phyloP scores from a whole-genome alignment of 2,797 vertebrate species.

The Cynopterus sphinx region DNA sequence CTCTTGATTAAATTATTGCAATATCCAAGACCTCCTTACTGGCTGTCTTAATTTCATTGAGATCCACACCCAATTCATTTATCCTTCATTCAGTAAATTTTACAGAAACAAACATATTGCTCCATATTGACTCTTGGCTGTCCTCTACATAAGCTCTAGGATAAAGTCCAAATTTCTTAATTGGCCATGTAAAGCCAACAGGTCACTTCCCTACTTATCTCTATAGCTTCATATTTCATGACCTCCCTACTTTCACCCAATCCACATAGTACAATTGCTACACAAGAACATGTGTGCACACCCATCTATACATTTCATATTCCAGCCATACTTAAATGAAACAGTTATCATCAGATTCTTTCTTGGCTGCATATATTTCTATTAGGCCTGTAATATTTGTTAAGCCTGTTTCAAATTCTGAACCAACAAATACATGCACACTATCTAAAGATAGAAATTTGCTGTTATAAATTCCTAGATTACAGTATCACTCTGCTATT shows the following conservation, averaged over 20 bases:
- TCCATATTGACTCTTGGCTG: not conserved
- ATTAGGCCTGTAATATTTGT: not conserved
- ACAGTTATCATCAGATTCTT: not conserved
- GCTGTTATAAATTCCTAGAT: not conserved
- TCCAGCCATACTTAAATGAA: not conserved
- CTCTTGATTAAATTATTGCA: not conserved
- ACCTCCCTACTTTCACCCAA: not conserved
- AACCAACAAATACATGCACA: not conserved
- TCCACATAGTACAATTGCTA: not conserved
- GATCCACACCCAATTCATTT: not conserved
- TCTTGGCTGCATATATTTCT: not conserved
- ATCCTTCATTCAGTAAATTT: not conserved
- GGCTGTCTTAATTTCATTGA: conserved; percentile 2
- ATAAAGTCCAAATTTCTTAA: not conserved
- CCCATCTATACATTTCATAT: not conserved
- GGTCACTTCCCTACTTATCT: not conserved
- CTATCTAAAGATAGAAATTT: not conserved
- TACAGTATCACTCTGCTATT: not conserved
- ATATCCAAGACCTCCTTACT: not conserved
- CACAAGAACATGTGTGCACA: too few species aligned
- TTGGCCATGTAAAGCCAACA: not conserved
- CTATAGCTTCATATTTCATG: not conserved
- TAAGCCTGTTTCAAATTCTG: not conserved
- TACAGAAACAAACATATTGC: not conserved
- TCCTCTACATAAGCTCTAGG: not conserved